Evolutionary conservation across 2,888 invertebrate species (phyloP), one percentile per base, ranked within the genome.

Genomic region (Omphaloscelis lunosa): DNA sequence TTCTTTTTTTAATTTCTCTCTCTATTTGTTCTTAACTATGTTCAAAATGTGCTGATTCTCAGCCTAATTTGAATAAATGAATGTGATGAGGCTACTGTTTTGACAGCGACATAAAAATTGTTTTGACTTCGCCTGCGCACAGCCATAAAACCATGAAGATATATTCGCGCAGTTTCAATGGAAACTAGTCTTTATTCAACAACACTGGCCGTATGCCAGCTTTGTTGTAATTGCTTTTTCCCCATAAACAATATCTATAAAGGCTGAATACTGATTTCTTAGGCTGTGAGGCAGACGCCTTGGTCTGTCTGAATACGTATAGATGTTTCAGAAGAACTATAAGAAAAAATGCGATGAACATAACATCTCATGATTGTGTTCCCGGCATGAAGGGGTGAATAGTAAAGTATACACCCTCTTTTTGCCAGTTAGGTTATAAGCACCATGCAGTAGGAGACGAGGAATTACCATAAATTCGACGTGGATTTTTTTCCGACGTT

Each of bases 191-290:
- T 75, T 86, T 84, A 66, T 79, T 61, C 74, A 62, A 15, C 56
- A 61, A 17, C 39, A 74, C 77, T 87, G 89, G 87, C 68, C 15
- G 48, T 4, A 59, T 80, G 87, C 86, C 86, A 87, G 77, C 76
- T 62, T 77, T 77, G 69, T 82, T 77, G 69, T 82, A 74, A 74
- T 62, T 45, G 27, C 75, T 79, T 79, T 77, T 76, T 63, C 71
- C 62, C 75, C 84, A 75, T 74, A 81, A 45, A 76, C 69, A 75
- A 77, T 73, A 68, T 80, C 68, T 78, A 75, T 75, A 68, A 73
- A 79, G 70, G 75, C 69, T 74, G 79, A 80, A 84, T 80, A 84
- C 77, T 85, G 66, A 79, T 86, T 72, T 66, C 83, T 78, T 76
- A 75, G 75, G 76, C 68, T 75, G 72, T 70, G 65, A 58, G 29